A percentile compares a stretch with the other conserved stretches of the same genome.
Conservation (phyloP, 1,140 invertebrate genomes). For the Bicyclus anynana region DNA sequence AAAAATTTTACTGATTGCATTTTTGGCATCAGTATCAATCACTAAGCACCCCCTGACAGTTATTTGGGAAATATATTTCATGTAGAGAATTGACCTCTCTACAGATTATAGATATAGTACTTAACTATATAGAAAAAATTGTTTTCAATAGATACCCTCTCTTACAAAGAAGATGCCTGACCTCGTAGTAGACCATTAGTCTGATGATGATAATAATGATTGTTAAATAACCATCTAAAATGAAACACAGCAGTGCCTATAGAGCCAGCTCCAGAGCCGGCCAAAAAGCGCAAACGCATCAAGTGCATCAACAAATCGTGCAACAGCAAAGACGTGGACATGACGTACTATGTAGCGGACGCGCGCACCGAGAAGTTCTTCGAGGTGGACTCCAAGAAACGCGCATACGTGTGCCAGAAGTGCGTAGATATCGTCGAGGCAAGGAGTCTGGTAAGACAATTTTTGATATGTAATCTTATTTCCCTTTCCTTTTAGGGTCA, state of each 20-base stretch:
- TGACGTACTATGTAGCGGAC: slow-evolving; percentile 23
- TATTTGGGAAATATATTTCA: too few relatives aligned
- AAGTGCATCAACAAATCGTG: slow-evolving; percentile 32
- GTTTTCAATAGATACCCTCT: too few relatives aligned
- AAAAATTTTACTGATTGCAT: too few relatives aligned
- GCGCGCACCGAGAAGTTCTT: slow-evolving; percentile 22
- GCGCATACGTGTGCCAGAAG: slow-evolving; percentile 27
- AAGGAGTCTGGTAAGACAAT: slow-evolving; percentile 32
- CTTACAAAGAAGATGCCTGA: too few relatives aligned
- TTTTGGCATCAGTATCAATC: too few relatives aligned
- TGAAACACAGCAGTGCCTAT: background rate
- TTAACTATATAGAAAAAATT: too few relatives aligned
- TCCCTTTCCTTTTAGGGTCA: background rate
- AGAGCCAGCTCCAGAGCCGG: background rate
- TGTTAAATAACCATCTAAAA: too few relatives aligned
- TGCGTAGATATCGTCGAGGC: slow-evolving; percentile 27
- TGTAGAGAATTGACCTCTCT: too few relatives aligned
- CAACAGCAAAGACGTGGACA: background rate
- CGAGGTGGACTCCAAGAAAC: slow-evolving; percentile 30
- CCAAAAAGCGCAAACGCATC: background rate
- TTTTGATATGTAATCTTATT: background rate
- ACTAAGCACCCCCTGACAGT: too few relatives aligned
- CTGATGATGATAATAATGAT: too few relatives aligned
- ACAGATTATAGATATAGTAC: too few relatives aligned
- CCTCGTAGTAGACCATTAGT: too few relatives aligned